phyloP scores from a whole-genome alignment of 2,113 vertebrate genomes.

The Grammatotria lemairii region DNA sequence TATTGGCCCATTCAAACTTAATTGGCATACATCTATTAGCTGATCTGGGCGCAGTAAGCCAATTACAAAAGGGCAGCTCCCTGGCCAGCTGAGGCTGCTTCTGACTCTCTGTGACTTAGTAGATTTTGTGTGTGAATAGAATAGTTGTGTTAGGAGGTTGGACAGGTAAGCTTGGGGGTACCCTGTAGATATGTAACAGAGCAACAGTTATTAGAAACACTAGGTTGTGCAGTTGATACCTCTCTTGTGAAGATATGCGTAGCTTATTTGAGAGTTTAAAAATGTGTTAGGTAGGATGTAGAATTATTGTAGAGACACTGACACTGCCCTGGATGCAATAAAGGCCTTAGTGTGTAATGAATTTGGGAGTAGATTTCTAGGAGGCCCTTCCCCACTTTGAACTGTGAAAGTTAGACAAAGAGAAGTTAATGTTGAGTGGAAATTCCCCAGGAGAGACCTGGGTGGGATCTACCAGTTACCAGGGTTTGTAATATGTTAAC shows the following conservation, averaged over 20 bases:
- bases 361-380: no score
- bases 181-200: rapidly evolving
- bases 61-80: neutral
- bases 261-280: no score
- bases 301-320: no score
- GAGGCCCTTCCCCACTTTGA: no score
- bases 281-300: no score
- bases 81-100: neutral
- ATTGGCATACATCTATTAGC: neutral
- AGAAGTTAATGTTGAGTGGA: no score
- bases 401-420: no score
- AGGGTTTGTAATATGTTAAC: no score
- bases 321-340: no score
- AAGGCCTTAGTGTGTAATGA: no score
- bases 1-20: neutral
- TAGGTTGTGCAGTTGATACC: neutral
- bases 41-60: neutral
- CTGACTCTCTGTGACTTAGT: neutral
- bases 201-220: neutral
- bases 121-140: neutral
- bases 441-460: no score
- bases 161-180: rapidly evolving
- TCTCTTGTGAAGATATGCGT: neutral
- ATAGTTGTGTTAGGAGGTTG: neutral
- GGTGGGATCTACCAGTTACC: no score